Percentiles rank a stretch among this genome's conserved stretches.
phyloP scores from a whole-genome alignment of 53 echinoderm and acorn worm genomes.

The Glandiceps talaboti region DNA sequence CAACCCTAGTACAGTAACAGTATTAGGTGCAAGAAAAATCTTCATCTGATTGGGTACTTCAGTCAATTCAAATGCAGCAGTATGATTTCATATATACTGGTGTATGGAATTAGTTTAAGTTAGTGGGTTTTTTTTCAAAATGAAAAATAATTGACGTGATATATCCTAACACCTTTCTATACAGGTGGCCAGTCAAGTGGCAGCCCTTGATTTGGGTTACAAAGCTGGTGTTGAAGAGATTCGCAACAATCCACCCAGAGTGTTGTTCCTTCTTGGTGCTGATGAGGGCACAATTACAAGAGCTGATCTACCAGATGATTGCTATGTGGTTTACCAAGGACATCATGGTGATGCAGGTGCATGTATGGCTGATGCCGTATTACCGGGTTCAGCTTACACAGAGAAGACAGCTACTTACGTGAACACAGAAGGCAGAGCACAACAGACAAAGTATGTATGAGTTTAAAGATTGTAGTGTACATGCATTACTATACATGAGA shows the following conservation, averaged over 20 bases:
- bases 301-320: slow-evolving; percentile 74
- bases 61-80: too few relatives aligned
- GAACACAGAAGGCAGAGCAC: slow-evolving; percentile 92
- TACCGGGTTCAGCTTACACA: slow-evolving; percentile 95
- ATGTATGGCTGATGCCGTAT: slow-evolving; percentile 72
- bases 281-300: slow-evolving; percentile 83
- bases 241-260: slow-evolving; percentile 61
- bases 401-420: slow-evolving; percentile 87
- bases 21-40: too few relatives aligned
- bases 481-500: too few relatives aligned
- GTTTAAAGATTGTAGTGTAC: too few relatives aligned
- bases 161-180: too few relatives aligned
- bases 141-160: too few relatives aligned
- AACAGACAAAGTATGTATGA: slow-evolving; percentile 78
- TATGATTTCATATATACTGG: too few relatives aligned
- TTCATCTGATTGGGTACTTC: too few relatives aligned
- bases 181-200: slow-evolving; percentile 95
- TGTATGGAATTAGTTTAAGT: too few relatives aligned
- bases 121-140: too few relatives aligned
- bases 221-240: slow-evolving; percentile 78
- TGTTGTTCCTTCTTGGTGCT: slow-evolving; percentile 85
- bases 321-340: slow-evolving; percentile 86
- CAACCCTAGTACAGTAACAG: too few relatives aligned
- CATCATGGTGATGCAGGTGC: slow-evolving; percentile 98
- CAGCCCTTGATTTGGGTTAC: slow-evolving; percentile 89